These are phyloP conservation scores for Lutraria rhynchaena DNA, from an alignment of 1,140 invertebrate species.

Conservation along the genomic window DNA sequence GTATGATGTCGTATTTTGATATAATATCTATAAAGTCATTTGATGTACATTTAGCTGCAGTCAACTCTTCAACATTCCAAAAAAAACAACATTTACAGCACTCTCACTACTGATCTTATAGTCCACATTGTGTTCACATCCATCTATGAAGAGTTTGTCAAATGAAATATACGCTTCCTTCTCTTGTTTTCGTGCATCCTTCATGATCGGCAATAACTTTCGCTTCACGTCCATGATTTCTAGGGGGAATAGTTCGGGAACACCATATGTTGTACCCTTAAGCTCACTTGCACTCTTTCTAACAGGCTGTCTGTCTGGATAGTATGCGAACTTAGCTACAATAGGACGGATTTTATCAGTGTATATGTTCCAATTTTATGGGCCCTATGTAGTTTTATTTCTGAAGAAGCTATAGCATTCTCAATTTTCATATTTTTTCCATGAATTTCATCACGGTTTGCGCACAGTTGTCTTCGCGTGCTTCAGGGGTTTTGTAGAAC, in stretches of 20 bases:
- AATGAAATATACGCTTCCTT: constrained; percentile 17
- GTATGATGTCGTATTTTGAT: too few species aligned
- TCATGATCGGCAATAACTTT: constrained; percentile 24
- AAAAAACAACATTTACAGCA: constrained; percentile 20
- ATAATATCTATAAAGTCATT: too few species aligned
- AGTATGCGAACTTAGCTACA: constrained; percentile 16
- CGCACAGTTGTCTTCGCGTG: neutral
- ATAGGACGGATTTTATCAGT: neutral
- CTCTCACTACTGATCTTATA: constrained; percentile 61
- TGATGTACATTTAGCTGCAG: too few species aligned
- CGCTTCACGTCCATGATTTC: constrained; percentile 18
- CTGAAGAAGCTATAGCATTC: neutral
- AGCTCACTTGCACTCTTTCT: neutral
- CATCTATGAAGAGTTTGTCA: constrained; percentile 37
- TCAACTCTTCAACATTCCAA: too few species aligned
- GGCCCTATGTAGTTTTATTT: neutral
- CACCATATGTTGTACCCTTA: neutral
- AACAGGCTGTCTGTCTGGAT: constrained; percentile 24
- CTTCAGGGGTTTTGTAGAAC: constrained; percentile 8
- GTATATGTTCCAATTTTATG: neutral
- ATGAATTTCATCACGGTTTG: constrained; percentile 7
- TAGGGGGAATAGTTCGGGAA: constrained; percentile 18
- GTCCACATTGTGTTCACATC: too few species aligned
- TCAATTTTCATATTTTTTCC: neutral
- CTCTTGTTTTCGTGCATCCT: neutral